A percentile compares a stretch with the other conserved stretches of the same genome.
Evolutionary conservation across 1,140 invertebrate species (phyloP).

Genomic region (Diplogasteroides magnus): DNA sequence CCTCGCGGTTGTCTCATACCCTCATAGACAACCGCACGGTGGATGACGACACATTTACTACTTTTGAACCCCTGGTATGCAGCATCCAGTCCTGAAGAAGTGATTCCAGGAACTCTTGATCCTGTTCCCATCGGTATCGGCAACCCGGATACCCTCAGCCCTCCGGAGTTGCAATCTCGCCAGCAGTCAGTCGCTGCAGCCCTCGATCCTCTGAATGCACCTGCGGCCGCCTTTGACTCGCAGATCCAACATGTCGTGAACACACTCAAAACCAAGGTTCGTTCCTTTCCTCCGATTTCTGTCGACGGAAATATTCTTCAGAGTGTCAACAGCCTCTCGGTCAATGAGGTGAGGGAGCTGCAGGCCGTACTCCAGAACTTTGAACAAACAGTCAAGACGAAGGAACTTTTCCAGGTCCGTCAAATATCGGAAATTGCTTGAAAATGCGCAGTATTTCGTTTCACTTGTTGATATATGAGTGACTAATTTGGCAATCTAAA

Average conservation of each 20-base stretch:
- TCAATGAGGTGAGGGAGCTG: slow-evolving; percentile 17
- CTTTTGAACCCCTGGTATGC: no score
- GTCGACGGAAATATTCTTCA: no score
- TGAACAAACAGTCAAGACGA: slow-evolving; percentile 21
- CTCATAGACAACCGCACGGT: slow-evolving; percentile 9
- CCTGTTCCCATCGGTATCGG: not conserved
- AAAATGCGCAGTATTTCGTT: not conserved
- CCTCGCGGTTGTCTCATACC: not conserved
- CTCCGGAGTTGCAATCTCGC: not conserved
- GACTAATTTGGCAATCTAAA: no score
- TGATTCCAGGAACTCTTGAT: not conserved
- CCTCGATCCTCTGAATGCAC: not conserved
- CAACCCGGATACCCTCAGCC: not conserved
- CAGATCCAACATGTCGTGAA: not conserved
- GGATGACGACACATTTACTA: slow-evolving; percentile 21
- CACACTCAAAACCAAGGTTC: not conserved
- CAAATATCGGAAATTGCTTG: slow-evolving; percentile 1
- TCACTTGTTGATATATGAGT: not conserved
- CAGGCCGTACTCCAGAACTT: slow-evolving; percentile 19
- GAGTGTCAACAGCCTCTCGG: not conserved
- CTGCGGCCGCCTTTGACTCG: not conserved
- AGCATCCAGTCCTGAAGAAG: no score
- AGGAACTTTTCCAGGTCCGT: slow-evolving; percentile 18
- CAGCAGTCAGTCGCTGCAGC: not conserved
- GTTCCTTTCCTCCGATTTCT: not conserved